These are phyloP conservation scores for Rallus limicola DNA, from an alignment of 2,113 vertebrate species.

Conservation along the genomic window DNA sequence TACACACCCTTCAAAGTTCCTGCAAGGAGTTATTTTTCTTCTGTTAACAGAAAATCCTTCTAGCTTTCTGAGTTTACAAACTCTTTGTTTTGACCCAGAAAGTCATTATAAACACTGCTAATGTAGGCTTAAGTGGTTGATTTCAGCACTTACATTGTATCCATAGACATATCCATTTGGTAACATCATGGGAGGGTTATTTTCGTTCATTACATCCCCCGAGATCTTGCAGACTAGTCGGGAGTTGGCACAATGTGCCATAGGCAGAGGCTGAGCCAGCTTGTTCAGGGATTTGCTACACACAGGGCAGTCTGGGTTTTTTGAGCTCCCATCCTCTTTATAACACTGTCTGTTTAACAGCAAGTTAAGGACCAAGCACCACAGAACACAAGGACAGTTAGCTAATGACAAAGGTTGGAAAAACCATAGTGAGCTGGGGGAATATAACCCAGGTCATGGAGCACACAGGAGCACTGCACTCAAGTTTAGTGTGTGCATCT, in stretches of 20 bases:
- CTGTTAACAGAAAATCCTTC: neutral
- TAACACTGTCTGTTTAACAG: slow-evolving; percentile 91
- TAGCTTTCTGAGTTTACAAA: neutral
- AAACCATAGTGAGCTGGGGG: neutral
- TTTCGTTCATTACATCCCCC: slow-evolving; percentile 99
- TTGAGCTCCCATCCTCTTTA: slow-evolving; percentile 96
- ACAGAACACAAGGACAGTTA: neutral
- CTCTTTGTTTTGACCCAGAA: neutral
- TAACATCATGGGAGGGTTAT: slow-evolving; percentile 99
- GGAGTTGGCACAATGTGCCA: slow-evolving; percentile 99
- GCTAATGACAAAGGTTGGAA: neutral
- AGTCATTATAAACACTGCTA: neutral
- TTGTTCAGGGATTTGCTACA: slow-evolving; percentile 99
- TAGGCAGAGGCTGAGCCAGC: slow-evolving; percentile 95
- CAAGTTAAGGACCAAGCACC: slow-evolving; percentile 65
- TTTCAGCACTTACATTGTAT: slow-evolving; percentile 90
- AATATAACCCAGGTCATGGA: neutral
- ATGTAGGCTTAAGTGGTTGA: neutral
- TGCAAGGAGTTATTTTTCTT: neutral
- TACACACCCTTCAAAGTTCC: neutral
- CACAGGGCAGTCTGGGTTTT: slow-evolving; percentile 98
- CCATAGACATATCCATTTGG: slow-evolving; percentile 99
- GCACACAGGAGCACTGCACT: neutral
- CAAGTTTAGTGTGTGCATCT: fast-evolving
- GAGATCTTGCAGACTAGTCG: slow-evolving; percentile 99